A percentile compares a stretch with the other conserved stretches of the same genome.
Conservation (phyloP, 2,888 invertebrate species). For the Onthophagus sagittarius region DNA sequence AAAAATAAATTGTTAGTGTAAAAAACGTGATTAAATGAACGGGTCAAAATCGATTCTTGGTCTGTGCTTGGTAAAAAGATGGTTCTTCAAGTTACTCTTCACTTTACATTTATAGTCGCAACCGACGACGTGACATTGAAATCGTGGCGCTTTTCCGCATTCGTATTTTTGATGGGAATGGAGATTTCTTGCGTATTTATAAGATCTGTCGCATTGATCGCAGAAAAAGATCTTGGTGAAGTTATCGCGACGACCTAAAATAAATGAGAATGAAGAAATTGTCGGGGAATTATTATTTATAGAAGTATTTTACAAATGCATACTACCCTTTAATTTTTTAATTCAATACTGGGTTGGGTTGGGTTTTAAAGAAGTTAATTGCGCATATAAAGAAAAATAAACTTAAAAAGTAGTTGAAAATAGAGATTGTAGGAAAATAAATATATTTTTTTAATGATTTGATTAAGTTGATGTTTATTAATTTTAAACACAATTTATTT, state of each 20-base stretch:
- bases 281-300: not conserved
- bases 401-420: too few species aligned
- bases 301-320: not conserved
- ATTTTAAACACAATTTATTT: too few species aligned
- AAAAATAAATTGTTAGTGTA: not conserved
- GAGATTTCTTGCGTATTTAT: constrained; percentile 22
- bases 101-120: constrained; percentile 20
- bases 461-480: too few species aligned
- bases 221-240: constrained; percentile 37
- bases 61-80: constrained; percentile 24
- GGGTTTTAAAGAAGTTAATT: too few species aligned
- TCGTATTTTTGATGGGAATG: constrained; percentile 28
- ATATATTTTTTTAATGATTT: too few species aligned
- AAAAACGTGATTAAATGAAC: not conserved
- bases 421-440: too few species aligned
- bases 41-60: constrained; percentile 11
- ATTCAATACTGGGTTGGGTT: too few species aligned
- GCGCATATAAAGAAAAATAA: too few species aligned
- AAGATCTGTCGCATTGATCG: constrained; percentile 17
- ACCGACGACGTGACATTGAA: constrained; percentile 32
- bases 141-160: constrained; percentile 37
- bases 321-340: not conserved
- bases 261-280: not conserved
- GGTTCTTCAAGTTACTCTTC: constrained; percentile 28
- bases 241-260: constrained; percentile 55